Percentiles rank a stretch among this genome's conserved stretches.
These are phyloP conservation scores for Cottoperca gobio DNA, from an alignment of 2,797 vertebrate genomes.

Conservation along the genomic window DNA sequence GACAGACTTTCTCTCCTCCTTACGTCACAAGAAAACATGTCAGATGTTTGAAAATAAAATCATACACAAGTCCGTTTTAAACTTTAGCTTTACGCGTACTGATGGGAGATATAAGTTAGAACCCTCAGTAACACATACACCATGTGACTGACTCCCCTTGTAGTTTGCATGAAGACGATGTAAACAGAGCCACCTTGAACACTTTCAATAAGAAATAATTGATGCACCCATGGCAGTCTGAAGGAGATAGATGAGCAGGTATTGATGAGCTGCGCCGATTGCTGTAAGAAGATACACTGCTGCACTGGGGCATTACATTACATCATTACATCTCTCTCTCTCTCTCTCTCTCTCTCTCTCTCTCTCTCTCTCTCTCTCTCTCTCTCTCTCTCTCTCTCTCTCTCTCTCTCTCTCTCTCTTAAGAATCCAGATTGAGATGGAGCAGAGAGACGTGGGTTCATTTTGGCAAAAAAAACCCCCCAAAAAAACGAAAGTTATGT, in stretches of 20 bases:
- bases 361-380: neutral
- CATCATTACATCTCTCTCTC: no score
- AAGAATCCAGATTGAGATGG: slow-evolving; percentile 12
- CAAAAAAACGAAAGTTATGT: neutral
- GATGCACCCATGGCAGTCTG: slow-evolving; percentile 56
- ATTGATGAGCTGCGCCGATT: slow-evolving; percentile 49
- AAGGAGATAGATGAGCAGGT: slow-evolving; percentile 50
- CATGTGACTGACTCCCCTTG: neutral
- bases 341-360: neutral
- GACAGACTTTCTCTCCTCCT: neutral
- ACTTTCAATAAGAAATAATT: slow-evolving; percentile 70
- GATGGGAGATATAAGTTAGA: neutral
- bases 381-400: neutral
- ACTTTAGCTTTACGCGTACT: neutral
- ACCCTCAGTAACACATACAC: neutral
- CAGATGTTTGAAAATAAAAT: neutral
- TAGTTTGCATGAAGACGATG: slow-evolving; percentile 6
- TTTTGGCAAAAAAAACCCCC: neutral
- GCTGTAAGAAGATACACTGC: slow-evolving; percentile 69
- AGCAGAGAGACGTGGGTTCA: neutral
- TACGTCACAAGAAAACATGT: neutral
- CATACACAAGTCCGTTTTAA: neutral
- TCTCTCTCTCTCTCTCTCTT: neutral
- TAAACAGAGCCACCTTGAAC: slow-evolving; percentile 51
- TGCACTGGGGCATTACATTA: slow-evolving; percentile 59